A percentile compares a stretch with the other conserved stretches of the same genome.
Evolutionary conservation across 2,797 vertebrate genomes (phyloP).

Genomic region (Girardinus metallicus): DNA sequence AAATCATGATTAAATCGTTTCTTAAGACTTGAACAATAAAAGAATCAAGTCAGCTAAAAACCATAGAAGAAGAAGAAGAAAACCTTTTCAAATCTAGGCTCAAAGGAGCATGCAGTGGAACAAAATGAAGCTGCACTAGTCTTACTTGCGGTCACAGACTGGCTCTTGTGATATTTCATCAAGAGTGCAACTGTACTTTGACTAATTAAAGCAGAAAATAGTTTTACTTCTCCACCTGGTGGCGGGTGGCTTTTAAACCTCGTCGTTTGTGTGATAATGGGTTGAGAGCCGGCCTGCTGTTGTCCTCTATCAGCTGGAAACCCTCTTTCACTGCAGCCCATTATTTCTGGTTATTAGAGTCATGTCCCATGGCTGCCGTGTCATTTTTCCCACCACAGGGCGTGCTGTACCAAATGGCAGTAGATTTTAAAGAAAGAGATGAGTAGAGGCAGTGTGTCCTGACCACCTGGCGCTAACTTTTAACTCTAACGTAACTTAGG

Average conservation of each 20-base stretch:
- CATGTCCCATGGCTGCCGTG: constrained; percentile 55
- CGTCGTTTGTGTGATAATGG: constrained; percentile 44
- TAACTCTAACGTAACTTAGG: constrained; percentile 64
- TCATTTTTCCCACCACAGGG: constrained; percentile 68
- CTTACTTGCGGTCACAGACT: background rate
- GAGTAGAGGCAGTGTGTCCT: constrained; percentile 26
- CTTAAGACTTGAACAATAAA: background rate
- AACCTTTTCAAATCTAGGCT: background rate
- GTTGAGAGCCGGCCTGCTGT: constrained; percentile 47
- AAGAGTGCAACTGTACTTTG: constrained; percentile 14
- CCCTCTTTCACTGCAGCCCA: constrained; percentile 23
- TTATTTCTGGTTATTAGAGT: constrained; percentile 54
- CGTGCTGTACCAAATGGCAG: constrained; percentile 70
- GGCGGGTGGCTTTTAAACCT: constrained; percentile 47
- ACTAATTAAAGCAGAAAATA: constrained; percentile 36
- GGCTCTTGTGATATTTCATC: background rate
- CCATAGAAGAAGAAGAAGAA: background rate
- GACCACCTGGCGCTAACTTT: constrained; percentile 51
- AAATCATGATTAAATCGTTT: background rate
- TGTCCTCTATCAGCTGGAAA: constrained; percentile 52
- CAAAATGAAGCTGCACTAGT: background rate
- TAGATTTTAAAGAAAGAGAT: constrained; percentile 41
- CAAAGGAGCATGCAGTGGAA: background rate
- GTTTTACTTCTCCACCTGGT: background rate
- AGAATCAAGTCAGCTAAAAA: background rate